Evolutionary conservation across 2,888 invertebrate genomes (phyloP).

Genomic region (Camptogramma bilineatum): DNA sequence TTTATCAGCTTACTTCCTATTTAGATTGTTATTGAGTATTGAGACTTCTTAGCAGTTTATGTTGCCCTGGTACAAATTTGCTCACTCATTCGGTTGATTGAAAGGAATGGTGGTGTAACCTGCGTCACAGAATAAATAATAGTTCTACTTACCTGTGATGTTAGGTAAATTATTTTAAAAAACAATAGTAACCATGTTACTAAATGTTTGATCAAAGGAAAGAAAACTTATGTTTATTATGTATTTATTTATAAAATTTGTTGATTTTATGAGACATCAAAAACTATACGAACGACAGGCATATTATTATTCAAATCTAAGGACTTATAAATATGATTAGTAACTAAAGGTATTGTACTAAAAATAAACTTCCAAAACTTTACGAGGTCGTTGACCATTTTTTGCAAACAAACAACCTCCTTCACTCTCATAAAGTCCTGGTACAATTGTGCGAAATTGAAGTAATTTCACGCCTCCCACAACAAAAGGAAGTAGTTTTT

Average conservation of each 20-base stretch:
- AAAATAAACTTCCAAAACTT: slow-evolving; percentile 31
- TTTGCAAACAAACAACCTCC: slow-evolving; percentile 64
- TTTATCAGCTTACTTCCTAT: slow-evolving; percentile 43
- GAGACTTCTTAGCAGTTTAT: slow-evolving; percentile 50
- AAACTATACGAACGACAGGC: too few species aligned
- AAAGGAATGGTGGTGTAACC: slow-evolving; percentile 38
- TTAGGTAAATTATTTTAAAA: slow-evolving; percentile 1
- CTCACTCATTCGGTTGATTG: slow-evolving; percentile 55
- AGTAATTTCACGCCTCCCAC: slow-evolving; percentile 74
- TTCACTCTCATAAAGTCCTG: slow-evolving; percentile 64
- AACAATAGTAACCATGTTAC: neutral
- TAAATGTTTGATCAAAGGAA: neutral
- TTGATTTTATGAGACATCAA: too few species aligned
- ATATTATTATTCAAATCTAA: too few species aligned
- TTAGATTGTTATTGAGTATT: slow-evolving; percentile 37
- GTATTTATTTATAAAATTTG: neutral
- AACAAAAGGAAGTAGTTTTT: slow-evolving; percentile 63
- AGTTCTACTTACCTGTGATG: too few species aligned
- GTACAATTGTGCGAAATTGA: slow-evolving; percentile 84
- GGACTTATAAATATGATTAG: neutral
- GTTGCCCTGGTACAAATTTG: slow-evolving; percentile 59
- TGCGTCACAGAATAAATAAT: too few species aligned
- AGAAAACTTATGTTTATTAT: neutral
- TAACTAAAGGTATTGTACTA: slow-evolving; percentile 15
- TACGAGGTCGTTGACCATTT: slow-evolving; percentile 44